Evolutionary conservation across 2,888 invertebrate genomes (phyloP).

Genomic region (Molorchus minor): DNA sequence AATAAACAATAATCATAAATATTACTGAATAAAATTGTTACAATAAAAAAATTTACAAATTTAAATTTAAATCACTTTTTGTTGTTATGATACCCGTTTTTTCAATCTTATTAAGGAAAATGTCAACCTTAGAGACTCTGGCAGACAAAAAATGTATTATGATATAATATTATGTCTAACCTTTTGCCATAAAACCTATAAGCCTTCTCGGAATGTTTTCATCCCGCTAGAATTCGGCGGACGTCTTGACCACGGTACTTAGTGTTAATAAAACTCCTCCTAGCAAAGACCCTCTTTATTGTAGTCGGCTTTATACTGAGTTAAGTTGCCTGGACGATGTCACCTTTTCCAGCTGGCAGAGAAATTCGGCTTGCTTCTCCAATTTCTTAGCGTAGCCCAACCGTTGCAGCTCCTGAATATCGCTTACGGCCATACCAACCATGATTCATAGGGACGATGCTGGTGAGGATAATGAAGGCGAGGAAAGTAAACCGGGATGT

Average conservation of each 20-base stretch:
- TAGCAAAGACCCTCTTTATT: slow-evolving; percentile 35
- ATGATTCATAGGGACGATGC: slow-evolving; percentile 68
- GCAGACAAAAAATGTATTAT: no score
- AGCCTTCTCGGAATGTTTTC: slow-evolving; percentile 48
- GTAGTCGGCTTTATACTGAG: slow-evolving; percentile 39
- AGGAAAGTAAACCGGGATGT: slow-evolving; percentile 63
- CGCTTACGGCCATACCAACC: slow-evolving; percentile 67
- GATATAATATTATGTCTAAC: no score
- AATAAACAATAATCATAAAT: no score
- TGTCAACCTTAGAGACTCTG: no score
- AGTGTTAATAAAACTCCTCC: slow-evolving; percentile 36
- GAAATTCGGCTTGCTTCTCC: slow-evolving; percentile 59
- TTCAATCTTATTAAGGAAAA: no score
- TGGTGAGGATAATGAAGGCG: slow-evolving; percentile 64
- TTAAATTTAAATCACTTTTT: no score
- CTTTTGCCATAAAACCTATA: no score
- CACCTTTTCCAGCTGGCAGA: slow-evolving; percentile 58
- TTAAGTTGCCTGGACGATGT: slow-evolving; percentile 45
- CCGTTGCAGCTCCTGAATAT: slow-evolving; percentile 60
- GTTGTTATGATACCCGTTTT: no score
- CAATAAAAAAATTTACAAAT: no score
- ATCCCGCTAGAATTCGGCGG: slow-evolving; percentile 40
- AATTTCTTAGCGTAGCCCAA: slow-evolving; percentile 56
- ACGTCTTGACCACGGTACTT: slow-evolving; percentile 40
- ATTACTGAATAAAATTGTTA: no score